Evolutionary conservation across 2,113 vertebrate genomes (phyloP).

Genomic region (Oryzias javanicus): DNA sequence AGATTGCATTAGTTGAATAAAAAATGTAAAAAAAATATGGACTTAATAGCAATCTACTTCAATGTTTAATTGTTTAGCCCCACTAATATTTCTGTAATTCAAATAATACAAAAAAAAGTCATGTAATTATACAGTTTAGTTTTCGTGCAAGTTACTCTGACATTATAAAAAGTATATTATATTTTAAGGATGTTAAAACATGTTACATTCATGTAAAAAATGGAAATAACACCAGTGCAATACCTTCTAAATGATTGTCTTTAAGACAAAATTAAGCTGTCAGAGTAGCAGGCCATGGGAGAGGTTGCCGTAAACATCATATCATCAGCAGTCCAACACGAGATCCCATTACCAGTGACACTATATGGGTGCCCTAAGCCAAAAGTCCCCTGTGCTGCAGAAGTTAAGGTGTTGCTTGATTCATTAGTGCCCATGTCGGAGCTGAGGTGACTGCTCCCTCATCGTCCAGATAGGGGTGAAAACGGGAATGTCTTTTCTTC

Average conservation of each 20-base stretch:
- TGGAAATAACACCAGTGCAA: conserved; percentile 78
- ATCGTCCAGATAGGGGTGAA: conserved; percentile 83
- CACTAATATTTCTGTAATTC: too few species aligned
- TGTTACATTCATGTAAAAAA: conserved; percentile 34
- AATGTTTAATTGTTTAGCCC: not conserved
- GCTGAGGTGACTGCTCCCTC: conserved; percentile 83
- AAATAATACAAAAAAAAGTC: too few species aligned
- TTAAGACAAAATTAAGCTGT: conserved; percentile 89
- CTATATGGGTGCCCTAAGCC: conserved; percentile 78
- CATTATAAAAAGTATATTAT: conserved; percentile 70
- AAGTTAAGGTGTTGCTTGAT: conserved; percentile 95
- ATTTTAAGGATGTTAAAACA: conserved; percentile 51
- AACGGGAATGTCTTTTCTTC: conserved; percentile 82
- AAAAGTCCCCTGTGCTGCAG: conserved; percentile 83
- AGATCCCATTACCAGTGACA: conserved; percentile 91
- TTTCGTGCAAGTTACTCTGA: too few species aligned
- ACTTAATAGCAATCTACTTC: too few species aligned
- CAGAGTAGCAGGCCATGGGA: conserved; percentile 84
- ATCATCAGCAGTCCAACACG: conserved; percentile 77
- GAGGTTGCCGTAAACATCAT: conserved; percentile 85
- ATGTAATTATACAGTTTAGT: too few species aligned
- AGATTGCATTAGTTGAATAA: too few species aligned
- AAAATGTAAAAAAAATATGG: too few species aligned
- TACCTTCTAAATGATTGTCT: conserved; percentile 85
- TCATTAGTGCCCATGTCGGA: conserved; percentile 91